These are phyloP conservation scores for Amaurobius ferox DNA, from an alignment of 2,888 invertebrate species.

Conservation along the genomic window DNA sequence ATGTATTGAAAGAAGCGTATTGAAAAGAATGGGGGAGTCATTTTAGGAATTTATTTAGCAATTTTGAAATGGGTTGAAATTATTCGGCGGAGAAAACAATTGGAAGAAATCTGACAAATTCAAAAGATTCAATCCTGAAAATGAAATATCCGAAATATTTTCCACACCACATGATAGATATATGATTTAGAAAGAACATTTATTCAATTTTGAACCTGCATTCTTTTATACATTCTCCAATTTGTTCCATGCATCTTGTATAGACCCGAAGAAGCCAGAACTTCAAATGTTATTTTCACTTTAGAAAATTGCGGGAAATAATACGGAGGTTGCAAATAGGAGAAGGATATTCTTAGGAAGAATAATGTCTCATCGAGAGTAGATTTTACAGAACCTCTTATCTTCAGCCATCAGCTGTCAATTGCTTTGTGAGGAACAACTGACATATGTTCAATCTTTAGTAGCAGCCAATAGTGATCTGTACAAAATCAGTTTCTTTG, in stretches of 20 bases:
- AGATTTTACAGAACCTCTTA: conserved; percentile 5
- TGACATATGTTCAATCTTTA: too few relatives aligned
- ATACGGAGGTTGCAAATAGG: conserved; percentile 1
- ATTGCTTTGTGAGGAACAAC: conserved; percentile 7
- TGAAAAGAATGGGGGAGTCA: background rate
- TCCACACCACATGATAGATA: background rate
- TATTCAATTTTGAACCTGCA: background rate
- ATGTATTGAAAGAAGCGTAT: background rate
- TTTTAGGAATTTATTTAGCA: background rate
- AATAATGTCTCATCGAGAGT: conserved; percentile 13
- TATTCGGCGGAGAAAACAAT: background rate
- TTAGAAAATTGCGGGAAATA: conserved; percentile 10
- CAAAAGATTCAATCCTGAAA: background rate
- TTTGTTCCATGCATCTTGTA: background rate
- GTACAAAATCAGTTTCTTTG: too few relatives aligned
- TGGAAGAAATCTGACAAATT: background rate
- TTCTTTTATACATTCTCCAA: background rate
- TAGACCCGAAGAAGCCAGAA: background rate
- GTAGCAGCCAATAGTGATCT: too few relatives aligned
- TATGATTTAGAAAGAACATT: conserved; percentile 3
- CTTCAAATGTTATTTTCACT: conserved; percentile 9
- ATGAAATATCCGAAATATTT: background rate
- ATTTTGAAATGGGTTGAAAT: background rate
- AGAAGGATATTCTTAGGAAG: background rate
- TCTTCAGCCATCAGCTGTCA: conserved; percentile 13